Base-by-base conservation (phyloP, 92 coral and sea anemone species). In the Phenganax marumi region DNA sequence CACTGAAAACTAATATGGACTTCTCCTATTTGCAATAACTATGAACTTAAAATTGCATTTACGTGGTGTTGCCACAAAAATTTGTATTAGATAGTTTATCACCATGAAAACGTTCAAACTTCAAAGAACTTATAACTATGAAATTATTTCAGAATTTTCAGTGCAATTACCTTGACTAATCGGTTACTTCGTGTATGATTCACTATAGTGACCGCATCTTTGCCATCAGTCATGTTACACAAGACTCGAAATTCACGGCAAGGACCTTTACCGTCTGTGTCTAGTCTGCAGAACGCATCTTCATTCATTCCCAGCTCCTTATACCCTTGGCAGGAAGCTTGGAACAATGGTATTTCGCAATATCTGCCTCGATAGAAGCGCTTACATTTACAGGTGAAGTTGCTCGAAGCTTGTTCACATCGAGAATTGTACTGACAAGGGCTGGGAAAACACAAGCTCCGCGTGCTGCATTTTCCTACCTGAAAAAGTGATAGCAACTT, bases 261-360 rank as follows among this genome's bases (percentile, higher is more conserved):
- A 11, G 97, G 93, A 3, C 98, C 98, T 10, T 75, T 76, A 5
- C 92, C 90, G 73, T 94, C 98, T 0, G 98, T 89, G 61, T 94
- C 98, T 61, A 94, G 90, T 52, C 85, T 87, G 49, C 98, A 94
- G 82, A 90, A 90, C 33, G 98, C 89, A 76, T 94, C 94, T 79
- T 90, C 84, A 6, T 75, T 76, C 82, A 94, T 86, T 5, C 98
- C 98, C 26, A 94, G 86, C 13, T 83, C 89, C 85, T 89, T 92
- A 90, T 94, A 94, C 76, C 87, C 90, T 66, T 88, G 88, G 75
- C 98, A 94, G 49, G 97, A 90, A 25, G 98, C 84, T 12, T 92
- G 93, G 88, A 86, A 91, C 65, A 90, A 90, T 16, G 98, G 98
- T 48, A 87, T 70, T 77, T 90, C 90, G 50, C 98, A 94, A 10